phyloP scores from a whole-genome alignment of 2,888 invertebrate species.

The Crossocerus cetratus region DNA sequence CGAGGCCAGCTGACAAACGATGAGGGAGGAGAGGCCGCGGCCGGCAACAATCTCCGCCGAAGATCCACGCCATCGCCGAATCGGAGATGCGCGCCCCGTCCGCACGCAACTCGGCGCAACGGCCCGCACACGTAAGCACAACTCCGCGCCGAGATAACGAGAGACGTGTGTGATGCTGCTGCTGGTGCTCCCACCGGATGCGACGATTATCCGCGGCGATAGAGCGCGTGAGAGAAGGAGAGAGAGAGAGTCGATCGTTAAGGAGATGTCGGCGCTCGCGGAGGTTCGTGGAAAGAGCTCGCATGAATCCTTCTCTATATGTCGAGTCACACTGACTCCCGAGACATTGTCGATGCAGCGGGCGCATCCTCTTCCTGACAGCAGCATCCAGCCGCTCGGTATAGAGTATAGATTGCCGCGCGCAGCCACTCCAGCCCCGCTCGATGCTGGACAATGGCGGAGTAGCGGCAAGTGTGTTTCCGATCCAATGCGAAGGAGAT shows the following conservation, averaged over 20 bases:
- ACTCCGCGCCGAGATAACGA: slow-evolving; percentile 46
- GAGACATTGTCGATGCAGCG: slow-evolving; percentile 14
- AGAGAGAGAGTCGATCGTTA: slow-evolving; percentile 58
- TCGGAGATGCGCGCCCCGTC: background rate
- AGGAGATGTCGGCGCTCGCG: slow-evolving; percentile 60
- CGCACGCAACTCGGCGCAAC: background rate
- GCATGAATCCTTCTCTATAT: slow-evolving; percentile 47
- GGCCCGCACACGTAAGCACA: slow-evolving; percentile 18
- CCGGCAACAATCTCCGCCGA: background rate
- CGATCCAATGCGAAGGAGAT: background rate
- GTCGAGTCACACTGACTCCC: slow-evolving; percentile 32
- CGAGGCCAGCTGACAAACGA: background rate
- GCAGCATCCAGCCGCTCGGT: slow-evolving; percentile 37
- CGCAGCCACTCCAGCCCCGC: slow-evolving; percentile 4
- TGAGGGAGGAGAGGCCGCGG: too few relatives aligned
- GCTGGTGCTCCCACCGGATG: slow-evolving; percentile 63
- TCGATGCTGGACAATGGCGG: background rate
- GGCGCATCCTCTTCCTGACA: slow-evolving; percentile 5
- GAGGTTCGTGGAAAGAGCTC: slow-evolving; percentile 63
- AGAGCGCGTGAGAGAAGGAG: slow-evolving; percentile 44
- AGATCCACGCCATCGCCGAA: background rate
- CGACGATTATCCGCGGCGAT: slow-evolving; percentile 71
- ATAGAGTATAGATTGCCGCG: slow-evolving; percentile 49
- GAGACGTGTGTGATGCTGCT: slow-evolving; percentile 15
- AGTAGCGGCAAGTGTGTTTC: background rate